A percentile compares a stretch with the other conserved stretches of the same genome.
Conservation (phyloP, 2,113 vertebrate genomes). For the Platanista minor region DNA sequence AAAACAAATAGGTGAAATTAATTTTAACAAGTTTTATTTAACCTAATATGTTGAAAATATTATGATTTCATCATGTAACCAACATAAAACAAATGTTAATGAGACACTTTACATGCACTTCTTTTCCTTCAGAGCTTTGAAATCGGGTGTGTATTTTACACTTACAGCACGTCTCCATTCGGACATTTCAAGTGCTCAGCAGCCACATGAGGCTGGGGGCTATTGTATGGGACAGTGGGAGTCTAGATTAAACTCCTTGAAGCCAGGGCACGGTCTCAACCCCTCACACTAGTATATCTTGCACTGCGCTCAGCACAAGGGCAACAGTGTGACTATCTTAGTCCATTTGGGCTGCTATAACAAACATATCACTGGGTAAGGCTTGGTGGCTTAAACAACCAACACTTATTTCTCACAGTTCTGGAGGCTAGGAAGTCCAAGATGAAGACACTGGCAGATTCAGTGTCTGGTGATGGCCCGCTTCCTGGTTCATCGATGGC, state of each 20-base stretch:
- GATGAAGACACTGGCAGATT: background rate
- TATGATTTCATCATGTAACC: background rate
- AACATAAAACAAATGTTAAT: background rate
- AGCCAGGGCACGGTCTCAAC: background rate
- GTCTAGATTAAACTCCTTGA: background rate
- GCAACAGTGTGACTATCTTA: background rate
- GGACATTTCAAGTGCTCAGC: no score
- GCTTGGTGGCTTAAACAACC: background rate
- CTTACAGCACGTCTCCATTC: background rate
- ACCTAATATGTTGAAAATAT: background rate
- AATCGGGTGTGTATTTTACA: background rate
- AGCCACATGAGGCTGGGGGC: background rate
- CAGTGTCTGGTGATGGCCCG: background rate
- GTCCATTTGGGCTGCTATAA: background rate
- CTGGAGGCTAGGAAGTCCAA: background rate
- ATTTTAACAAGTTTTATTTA: conserved; percentile 22
- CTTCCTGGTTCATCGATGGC: background rate
- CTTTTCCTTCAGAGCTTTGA: background rate
- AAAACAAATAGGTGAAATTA: background rate
- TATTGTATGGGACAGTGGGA: rapidly evolving
- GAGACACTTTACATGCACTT: background rate
- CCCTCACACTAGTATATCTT: background rate
- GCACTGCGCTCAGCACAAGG: background rate
- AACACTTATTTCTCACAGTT: background rate
- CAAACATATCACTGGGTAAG: background rate